Conservation (phyloP, 1,140 invertebrate species). For the Heliconius hermathena region DNA sequence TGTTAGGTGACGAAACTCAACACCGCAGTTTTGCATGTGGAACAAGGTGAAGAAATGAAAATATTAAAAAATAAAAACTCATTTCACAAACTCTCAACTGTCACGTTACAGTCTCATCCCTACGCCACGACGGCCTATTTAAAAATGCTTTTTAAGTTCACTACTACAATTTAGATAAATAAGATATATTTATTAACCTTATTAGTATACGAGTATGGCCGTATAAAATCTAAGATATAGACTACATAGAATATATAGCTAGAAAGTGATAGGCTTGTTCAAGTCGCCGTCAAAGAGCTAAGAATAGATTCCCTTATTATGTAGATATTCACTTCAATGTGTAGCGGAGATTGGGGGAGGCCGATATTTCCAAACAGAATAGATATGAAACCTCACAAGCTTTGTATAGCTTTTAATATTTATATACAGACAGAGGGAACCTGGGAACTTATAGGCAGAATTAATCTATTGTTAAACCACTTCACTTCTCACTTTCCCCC, state of each 20-base stretch:
- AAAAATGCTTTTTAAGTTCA: too few species aligned
- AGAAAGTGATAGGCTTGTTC: background rate
- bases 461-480: too few species aligned
- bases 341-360: constrained; percentile 22
- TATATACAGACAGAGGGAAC: background rate
- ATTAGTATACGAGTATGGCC: background rate
- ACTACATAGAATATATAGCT: constrained; percentile 8
- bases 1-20: too few species aligned
- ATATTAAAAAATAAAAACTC: too few species aligned
- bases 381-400: background rate
- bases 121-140: too few species aligned
- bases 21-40: too few species aligned
- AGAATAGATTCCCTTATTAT: constrained; percentile 26
- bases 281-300: background rate
- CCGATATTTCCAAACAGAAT: constrained; percentile 23
- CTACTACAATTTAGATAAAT: too few species aligned
- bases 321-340: constrained; percentile 29
- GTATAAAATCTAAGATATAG: background rate
- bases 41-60: too few species aligned
- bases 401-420: background rate
- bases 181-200: background rate
- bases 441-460: too few species aligned
- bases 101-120: too few species aligned
- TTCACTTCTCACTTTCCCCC: too few species aligned
- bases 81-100: too few species aligned